Evolutionary conservation across 2,888 invertebrate genomes (phyloP), one percentile per base, ranked within the genome.

Genomic region (Temnothorax rugatulus): DNA sequence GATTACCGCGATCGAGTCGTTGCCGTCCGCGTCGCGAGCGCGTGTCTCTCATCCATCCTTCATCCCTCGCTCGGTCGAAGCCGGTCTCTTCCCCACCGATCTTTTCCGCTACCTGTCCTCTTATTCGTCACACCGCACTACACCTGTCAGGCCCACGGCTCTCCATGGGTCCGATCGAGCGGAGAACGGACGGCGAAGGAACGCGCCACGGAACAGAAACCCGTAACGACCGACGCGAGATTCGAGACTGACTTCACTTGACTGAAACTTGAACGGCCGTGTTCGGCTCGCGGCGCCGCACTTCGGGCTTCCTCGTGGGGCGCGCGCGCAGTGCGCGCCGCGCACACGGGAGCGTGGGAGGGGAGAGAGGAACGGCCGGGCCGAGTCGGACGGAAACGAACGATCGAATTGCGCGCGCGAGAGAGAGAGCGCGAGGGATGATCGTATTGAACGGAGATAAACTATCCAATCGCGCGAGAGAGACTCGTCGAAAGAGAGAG

Each of bases 221-320:
- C 91, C 91, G 90, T 85, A 86, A 87, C 90, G 91, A 88, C 90
- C 91, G 91, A 93, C 94, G 93, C 93, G 92, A 93, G 91, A 89
- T 92, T 93, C 94, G 92, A 93, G 93, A 94, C 94, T 94, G 92
- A 64, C 5, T 34, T 34, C 9, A 18, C 61, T 8, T 18, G 29
- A 38, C 34, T 38, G 61, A 77, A 44, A 82, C 84, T 76, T 59
- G 86, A 73, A 47, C 74, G 41, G 41, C 11, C 2, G 41, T 2
- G 41, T 9, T 41, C 61, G 84, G 52, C 34, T 68, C 75, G 25
- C 21, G 68, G 25, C 69, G 41, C 13, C 52, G 18, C 52, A 34
- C 66, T 84, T 69, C 68, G 66, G 47, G 50, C 50, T 47, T 64
- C 77, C 38, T 64, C 63, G 64, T 57, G 47, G 21, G 25, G 11